Percentiles rank a stretch among this genome's conserved stretches.
These are phyloP conservation scores for Horisme vitalbata DNA, from an alignment of 2,888 invertebrate species.

Conservation along the genomic window DNA sequence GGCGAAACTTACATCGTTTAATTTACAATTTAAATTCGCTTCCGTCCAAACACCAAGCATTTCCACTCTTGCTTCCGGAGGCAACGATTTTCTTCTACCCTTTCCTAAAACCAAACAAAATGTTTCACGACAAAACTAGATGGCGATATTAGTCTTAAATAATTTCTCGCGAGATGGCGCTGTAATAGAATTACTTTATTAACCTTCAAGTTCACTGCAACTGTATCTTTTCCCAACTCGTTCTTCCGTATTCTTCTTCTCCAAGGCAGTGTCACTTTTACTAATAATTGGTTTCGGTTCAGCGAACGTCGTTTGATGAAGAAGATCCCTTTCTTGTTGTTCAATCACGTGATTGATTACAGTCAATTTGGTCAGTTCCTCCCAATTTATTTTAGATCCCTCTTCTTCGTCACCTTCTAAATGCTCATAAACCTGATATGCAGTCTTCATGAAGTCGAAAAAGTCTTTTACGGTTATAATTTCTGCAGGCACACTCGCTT, in stretches of 20 bases:
- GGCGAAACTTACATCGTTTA: slow-evolving; percentile 72
- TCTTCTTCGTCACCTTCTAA: slow-evolving; percentile 71
- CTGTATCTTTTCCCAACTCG: slow-evolving; percentile 62
- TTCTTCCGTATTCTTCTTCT: slow-evolving; percentile 50
- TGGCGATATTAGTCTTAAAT: slow-evolving; percentile 27
- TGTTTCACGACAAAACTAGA: slow-evolving; percentile 29
- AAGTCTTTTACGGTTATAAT: slow-evolving; percentile 87
- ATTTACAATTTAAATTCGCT: slow-evolving; percentile 76
- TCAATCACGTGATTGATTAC: slow-evolving; percentile 76
- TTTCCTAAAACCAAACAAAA: slow-evolving; percentile 43
- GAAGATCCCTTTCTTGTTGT: slow-evolving; percentile 71
- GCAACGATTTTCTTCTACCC: slow-evolving; percentile 50
- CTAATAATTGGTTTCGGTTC: slow-evolving; percentile 61
- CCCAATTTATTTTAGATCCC: slow-evolving; percentile 75
- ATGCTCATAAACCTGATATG: slow-evolving; percentile 85
- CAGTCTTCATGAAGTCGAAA: slow-evolving; percentile 88
- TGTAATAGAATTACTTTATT: slow-evolving; percentile 3
- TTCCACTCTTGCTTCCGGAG: slow-evolving; percentile 66
- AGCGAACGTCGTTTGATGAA: slow-evolving; percentile 56
- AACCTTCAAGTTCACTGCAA: slow-evolving; percentile 72
- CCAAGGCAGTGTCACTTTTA: slow-evolving; percentile 66
- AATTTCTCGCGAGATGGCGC: slow-evolving; percentile 38
- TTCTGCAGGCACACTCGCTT: slow-evolving; percentile 68
- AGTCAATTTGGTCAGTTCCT: slow-evolving; percentile 74
- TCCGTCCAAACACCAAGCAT: slow-evolving; percentile 79